Conservation (phyloP, 1,140 invertebrate species). For the Oedothorax gibbosus region DNA sequence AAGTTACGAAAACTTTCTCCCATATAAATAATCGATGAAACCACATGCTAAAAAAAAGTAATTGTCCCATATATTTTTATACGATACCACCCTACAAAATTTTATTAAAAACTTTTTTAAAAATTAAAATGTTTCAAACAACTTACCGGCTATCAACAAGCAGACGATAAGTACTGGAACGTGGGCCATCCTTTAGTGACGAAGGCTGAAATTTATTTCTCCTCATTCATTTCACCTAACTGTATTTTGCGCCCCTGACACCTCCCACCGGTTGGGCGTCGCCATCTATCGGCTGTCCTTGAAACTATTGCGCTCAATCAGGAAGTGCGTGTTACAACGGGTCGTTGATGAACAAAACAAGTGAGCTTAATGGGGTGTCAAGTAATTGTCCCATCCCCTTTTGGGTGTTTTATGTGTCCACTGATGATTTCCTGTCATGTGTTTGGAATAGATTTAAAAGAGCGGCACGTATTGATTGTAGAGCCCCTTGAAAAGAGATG, state of each 20-base stretch:
- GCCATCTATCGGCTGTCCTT: constrained; percentile 22
- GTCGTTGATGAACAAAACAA: neutral
- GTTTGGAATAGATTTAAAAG: neutral
- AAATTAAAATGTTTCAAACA: no score
- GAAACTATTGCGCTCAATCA: constrained; percentile 6
- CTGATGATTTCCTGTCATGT: constrained; percentile 42
- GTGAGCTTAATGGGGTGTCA: constrained; percentile 5
- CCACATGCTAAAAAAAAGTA: no score
- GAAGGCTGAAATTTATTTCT: constrained; percentile 21
- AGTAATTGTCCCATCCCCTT: constrained; percentile 16
- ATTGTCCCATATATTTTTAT: no score
- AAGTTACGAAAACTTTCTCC: no score
- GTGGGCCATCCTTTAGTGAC: constrained; percentile 14
- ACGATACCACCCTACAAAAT: no score
- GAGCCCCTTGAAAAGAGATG: no score
- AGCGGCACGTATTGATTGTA: no score
- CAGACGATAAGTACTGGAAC: constrained; percentile 22
- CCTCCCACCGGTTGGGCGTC: neutral
- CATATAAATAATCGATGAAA: no score
- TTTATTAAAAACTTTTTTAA: no score
- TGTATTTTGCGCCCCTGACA: neutral
- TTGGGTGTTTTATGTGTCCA: neutral
- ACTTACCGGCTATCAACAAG: constrained; percentile 25
- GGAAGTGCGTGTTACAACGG: constrained; percentile 36
- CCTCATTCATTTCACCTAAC: constrained; percentile 38